Percentiles rank a stretch among this genome's conserved stretches.
Conservation (phyloP, 2,888 invertebrate species). For the Megastigmus dorsalis region DNA sequence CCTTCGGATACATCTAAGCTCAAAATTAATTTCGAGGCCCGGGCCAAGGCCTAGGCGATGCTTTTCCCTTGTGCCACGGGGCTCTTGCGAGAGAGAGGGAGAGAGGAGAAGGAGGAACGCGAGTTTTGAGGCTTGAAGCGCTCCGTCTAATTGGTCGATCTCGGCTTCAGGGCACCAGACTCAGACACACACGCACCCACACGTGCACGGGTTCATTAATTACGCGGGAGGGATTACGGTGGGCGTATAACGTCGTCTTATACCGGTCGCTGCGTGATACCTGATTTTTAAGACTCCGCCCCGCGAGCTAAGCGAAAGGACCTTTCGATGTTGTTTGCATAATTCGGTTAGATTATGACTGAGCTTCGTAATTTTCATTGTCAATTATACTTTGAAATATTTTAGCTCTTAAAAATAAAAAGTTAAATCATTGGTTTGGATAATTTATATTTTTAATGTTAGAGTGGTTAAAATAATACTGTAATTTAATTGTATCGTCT, state of each 20-base stretch:
- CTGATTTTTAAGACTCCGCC: neutral
- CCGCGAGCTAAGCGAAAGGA: neutral
- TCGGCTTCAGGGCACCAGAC: neutral
- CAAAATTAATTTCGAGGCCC: slow-evolving; percentile 51
- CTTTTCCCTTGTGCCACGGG: slow-evolving; percentile 4
- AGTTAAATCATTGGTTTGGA: neutral
- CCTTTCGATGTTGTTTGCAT: too few species aligned
- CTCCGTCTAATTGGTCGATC: slow-evolving; percentile 38
- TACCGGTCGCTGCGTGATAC: neutral
- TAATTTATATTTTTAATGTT: neutral
- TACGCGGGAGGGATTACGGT: neutral
- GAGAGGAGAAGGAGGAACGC: slow-evolving; percentile 9
- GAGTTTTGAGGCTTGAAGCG: slow-evolving; percentile 33
- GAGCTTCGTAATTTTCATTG: too few species aligned
- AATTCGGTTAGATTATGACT: too few species aligned
- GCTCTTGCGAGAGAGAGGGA: too few species aligned
- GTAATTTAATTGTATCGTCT: too few species aligned
- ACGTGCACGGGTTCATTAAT: neutral
- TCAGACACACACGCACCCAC: neutral
- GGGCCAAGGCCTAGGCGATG: neutral
- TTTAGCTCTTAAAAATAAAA: too few species aligned
- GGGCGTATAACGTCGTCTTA: neutral
- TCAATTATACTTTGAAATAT: too few species aligned
- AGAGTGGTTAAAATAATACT: too few species aligned
- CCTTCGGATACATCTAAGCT: slow-evolving; percentile 50